Evolutionary conservation across 2,797 vertebrate genomes (phyloP), one percentile per base, ranked within the genome.

Genomic region (Lepus oiostolus): DNA sequence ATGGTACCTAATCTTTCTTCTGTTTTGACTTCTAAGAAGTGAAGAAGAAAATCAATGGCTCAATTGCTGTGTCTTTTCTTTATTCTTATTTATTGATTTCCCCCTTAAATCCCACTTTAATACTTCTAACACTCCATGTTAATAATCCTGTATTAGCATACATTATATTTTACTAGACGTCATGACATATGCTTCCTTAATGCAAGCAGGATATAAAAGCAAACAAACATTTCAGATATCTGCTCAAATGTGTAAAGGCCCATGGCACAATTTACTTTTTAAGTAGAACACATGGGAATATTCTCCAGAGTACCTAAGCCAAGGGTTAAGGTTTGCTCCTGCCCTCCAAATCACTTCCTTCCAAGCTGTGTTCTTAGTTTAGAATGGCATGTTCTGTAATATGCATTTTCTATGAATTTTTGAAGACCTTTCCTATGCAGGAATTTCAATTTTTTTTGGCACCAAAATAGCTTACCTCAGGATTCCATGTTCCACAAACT

Each of bases 81-180:
- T 71, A 62, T 68, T 93, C 91, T 47, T 92, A 38, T 50, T 87
- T 93, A 89, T 92, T 90, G 85, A 94, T 85, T 85, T 60, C 11
- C 1, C 6, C 32, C 22, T 72, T 67, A 17, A 8, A 65, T 70
- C 1, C 19, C 5, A 58, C 4, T 90, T 85, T 58, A 77, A 72
- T 82, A 50, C 5, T 16, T 58, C 47, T 94, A 58, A 75, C 2
- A 67, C 35, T 21, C 21, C 30, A 65, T 79, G 58, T 88, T 82
- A 89, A 77, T n/a, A 90, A 32, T 60, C 80, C 42, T 32, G 2
- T 68, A 60, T 84, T 84, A 87, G 80, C 14, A 26, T 85, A 63
- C 54, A 72, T 67, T 71, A 47, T 24, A 62, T 86, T 91, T 86
- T 70, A 24, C 0, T 14, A 82, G 35, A 47, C 28, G 82, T 60